Evolutionary conservation across 2,888 invertebrate species (phyloP), one percentile per base, ranked within the genome.

Genomic region (Leptopilina drosophilae): DNA sequence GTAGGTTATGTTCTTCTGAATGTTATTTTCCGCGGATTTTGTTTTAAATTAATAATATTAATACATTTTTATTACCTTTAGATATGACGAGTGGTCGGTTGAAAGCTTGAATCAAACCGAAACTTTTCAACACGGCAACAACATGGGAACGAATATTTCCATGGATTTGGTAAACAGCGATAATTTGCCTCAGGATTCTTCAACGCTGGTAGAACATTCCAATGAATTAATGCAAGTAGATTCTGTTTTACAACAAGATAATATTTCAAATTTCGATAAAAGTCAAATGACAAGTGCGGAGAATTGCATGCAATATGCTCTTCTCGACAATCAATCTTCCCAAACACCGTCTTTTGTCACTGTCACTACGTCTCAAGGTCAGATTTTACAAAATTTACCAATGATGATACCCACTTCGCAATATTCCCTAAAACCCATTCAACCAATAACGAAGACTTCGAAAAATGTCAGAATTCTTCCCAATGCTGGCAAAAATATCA

Each of bases 381-480:
- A 64, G 9, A 64, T 64, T 26, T 64, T 64, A 20, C 64, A 64
- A 14, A 40, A 40, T 64, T 33, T 64, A 64, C 64, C 64, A 40
- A 64, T 64, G 64, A 11, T 64, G 26, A 11, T 64, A 64, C 40
- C 64, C 33, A 33, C 64, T 1, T 40, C 64, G 12, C 64, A 64
- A 33, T 64, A 64, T 64, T 33, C 40, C 11, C 12, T 64, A 33
- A 26, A 64, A 33, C 33, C 64, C 5, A 40, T 40, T 14, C 64
- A 64, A 40, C 11, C 64, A 5, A 12, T 64, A 1, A 26, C 40
- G 4, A 64, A 33, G 26, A 14, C 86, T 5, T 75, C 85, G 4
- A 90, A 90, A 82, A 89, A 86, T 65, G 82, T 90, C 42, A 82
- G 87, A 77, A 85, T 90, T 80, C 81, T 90, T 75, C 88, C 88